Percentiles rank a stretch among this genome's conserved stretches.
Conservation (phyloP, 2,113 vertebrate species). For the Colius striatus region DNA sequence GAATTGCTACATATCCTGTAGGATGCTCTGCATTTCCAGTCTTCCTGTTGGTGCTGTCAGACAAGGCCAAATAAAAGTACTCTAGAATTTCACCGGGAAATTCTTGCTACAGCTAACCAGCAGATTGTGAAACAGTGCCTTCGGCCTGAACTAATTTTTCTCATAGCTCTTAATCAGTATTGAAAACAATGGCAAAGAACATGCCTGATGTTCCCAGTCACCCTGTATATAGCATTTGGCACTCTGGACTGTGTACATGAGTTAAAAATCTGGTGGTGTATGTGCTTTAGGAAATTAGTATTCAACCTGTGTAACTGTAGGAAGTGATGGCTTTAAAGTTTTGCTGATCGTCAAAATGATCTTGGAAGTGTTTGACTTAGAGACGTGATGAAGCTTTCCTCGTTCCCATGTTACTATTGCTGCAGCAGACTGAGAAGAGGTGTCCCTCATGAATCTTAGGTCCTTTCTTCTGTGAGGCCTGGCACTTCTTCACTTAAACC, state of each 20-base stretch:
- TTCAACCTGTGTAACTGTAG: background rate
- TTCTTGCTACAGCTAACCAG: background rate
- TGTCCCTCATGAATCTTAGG: background rate
- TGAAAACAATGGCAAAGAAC: background rate
- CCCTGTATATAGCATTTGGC: background rate
- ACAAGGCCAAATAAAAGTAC: background rate
- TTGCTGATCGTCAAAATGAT: background rate
- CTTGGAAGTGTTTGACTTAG: background rate
- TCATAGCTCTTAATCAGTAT: background rate
- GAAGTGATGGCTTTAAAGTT: background rate
- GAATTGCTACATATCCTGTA: conserved; percentile 20
- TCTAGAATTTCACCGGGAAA: background rate
- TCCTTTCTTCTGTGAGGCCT: background rate
- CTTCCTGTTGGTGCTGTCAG: background rate
- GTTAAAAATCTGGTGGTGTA: background rate
- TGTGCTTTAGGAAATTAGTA: background rate
- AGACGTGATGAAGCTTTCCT: background rate
- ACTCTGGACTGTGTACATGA: rapidly evolving
- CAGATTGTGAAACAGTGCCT: background rate
- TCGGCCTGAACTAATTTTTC: background rate
- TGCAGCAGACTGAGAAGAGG: background rate
- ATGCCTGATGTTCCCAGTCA: background rate
- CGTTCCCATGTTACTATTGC: rapidly evolving
- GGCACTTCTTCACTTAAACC: background rate
- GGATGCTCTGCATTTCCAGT: background rate